Evolutionary conservation across 2,113 vertebrate genomes (phyloP).

Genomic region (Ailuropoda melanoleuca): DNA sequence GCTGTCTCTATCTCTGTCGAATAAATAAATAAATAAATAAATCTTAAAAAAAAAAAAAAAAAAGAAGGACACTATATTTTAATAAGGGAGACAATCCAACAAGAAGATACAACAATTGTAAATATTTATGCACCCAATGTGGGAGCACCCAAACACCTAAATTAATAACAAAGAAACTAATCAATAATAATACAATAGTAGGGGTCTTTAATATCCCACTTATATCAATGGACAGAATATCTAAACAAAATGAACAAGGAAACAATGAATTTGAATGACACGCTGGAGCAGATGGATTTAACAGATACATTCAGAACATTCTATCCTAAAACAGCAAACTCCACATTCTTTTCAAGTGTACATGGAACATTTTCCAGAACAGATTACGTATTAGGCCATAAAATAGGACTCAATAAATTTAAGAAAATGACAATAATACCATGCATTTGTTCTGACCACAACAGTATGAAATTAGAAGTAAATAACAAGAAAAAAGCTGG

Average conservation of each 20-base stretch:
- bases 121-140: background rate
- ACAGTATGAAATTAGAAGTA: background rate
- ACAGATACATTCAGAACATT: background rate
- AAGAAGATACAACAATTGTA: background rate
- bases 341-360: background rate
- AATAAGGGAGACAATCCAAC: background rate
- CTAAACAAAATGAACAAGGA: background rate
- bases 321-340: background rate
- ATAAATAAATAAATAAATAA: too few relatives aligned
- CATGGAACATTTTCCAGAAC: background rate
- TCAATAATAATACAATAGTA: background rate
- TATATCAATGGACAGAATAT: background rate
- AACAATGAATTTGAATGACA: background rate
- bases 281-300: background rate
- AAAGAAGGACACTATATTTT: background rate
- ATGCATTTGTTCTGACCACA: background rate
- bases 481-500: background rate
- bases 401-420: background rate
- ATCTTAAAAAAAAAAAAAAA: too few relatives aligned
- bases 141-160: background rate
- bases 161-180: background rate
- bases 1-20: too few relatives aligned
- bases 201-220: background rate
- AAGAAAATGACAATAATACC: background rate
- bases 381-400: background rate